phyloP scores from a whole-genome alignment of 2,888 invertebrate genomes.

The Campoplex capitator region DNA sequence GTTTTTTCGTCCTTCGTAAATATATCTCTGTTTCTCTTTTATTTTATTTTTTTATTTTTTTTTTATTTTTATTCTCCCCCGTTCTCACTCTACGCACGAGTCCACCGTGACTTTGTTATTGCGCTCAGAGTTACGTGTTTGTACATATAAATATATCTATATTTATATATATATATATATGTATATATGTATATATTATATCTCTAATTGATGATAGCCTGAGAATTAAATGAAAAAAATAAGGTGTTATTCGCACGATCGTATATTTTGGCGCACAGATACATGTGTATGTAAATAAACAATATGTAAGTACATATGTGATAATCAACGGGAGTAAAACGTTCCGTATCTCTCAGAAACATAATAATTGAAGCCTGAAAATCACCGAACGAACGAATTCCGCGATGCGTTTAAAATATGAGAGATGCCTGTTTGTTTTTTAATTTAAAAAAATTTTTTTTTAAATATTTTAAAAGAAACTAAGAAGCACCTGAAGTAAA shows the following conservation, averaged over 20 bases:
- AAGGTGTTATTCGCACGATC: neutral
- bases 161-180: neutral
- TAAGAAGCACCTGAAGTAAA: neutral
- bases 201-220: constrained; percentile 30
- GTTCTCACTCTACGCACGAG: constrained; percentile 4
- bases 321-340: constrained; percentile 10
- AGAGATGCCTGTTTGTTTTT: neutral
- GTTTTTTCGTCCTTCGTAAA: neutral
- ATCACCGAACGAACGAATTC: constrained; percentile 20
- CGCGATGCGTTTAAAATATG: neutral
- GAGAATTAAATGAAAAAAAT: neutral
- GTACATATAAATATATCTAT: constrained; percentile 4
- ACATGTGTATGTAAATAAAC: constrained; percentile 29
- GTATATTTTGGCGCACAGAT: constrained; percentile 32
- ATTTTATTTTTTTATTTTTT: no score
- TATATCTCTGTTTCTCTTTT: neutral
- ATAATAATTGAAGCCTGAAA: neutral
- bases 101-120: constrained; percentile 13
- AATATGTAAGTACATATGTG: constrained; percentile 22
- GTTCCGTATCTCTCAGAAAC: constrained; percentile 6
- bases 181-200: neutral
- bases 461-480: no score
- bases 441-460: neutral
- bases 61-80: neutral
- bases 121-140: constrained; percentile 6